Conservation (phyloP, 1,140 invertebrate species). For the Chironomus striatipennis region DNA sequence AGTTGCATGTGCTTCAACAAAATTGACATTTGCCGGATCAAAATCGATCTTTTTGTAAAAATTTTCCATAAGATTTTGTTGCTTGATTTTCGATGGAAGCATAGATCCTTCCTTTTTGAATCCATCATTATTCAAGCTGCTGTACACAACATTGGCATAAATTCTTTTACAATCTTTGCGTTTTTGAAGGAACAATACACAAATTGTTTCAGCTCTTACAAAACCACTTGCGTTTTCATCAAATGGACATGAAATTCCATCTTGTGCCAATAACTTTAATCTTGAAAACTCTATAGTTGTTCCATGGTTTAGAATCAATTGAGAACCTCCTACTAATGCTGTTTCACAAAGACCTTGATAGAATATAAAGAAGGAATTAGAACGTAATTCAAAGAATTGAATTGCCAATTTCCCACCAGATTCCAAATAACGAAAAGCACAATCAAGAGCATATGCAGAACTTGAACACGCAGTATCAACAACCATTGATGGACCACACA, state of each 20-base stretch:
- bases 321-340: conserved; percentile 72
- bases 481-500: conserved; percentile 67
- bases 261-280: conserved; percentile 70
- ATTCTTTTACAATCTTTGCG: conserved; percentile 64
- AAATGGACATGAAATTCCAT: conserved; percentile 83
- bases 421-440: conserved; percentile 51
- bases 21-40: conserved; percentile 60
- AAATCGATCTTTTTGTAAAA: conserved; percentile 78
- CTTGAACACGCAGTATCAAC: conserved; percentile 91
- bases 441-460: conserved; percentile 71
- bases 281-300: conserved; percentile 68
- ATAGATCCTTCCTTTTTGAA: conserved; percentile 85
- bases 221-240: conserved; percentile 74
- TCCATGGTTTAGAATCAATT: conserved; percentile 68
- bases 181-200: conserved; percentile 72
- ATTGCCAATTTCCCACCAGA: conserved; percentile 46
- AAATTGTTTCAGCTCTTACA: conserved; percentile 65
- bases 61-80: conserved; percentile 67
- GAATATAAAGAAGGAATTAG: too few species aligned
- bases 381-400: too few species aligned
- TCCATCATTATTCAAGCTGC: conserved; percentile 75
- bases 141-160: conserved; percentile 50
- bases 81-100: conserved; percentile 77
- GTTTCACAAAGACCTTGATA: conserved; percentile 61
- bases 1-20: conserved; percentile 91